Evolutionary conservation across 2,113 vertebrate species (phyloP).

Genomic region (Dipodomys spectabilis): DNA sequence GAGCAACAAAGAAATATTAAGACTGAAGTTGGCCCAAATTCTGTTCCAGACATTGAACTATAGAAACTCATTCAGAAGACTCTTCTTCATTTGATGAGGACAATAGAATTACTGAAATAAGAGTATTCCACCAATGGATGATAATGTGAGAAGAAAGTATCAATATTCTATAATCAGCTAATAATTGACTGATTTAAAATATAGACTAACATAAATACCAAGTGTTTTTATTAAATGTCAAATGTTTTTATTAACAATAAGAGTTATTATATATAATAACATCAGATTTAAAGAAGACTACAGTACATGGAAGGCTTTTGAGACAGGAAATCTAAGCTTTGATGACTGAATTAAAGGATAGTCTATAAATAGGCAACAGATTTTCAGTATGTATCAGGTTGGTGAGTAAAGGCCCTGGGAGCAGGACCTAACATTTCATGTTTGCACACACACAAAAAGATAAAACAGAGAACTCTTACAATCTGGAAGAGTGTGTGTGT

Average conservation of each 20-base stretch:
- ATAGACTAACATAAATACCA: neutral
- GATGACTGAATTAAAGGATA: neutral
- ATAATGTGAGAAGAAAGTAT: conserved; percentile 1
- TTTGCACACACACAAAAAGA: neutral
- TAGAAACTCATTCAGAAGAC: neutral
- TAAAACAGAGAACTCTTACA: neutral
- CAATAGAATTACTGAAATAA: neutral
- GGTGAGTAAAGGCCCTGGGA: neutral
- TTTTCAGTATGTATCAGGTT: neutral
- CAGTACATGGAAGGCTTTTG: neutral
- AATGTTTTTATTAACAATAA: too few relatives aligned
- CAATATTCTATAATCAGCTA: neutral
- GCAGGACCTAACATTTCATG: neutral
- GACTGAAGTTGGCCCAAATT: neutral
- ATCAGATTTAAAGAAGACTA: too few relatives aligned
- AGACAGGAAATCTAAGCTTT: neutral
- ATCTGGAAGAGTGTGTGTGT: neutral
- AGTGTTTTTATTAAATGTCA: conserved; percentile 9
- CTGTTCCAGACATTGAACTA: neutral
- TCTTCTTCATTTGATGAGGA: neutral
- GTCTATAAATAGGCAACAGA: neutral
- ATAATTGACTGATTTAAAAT: neutral
- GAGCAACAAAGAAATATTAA: conserved; percentile 17
- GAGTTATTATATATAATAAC: too few relatives aligned
- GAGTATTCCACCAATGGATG: neutral